These are phyloP conservation scores for Oscheius onirici DNA, from an alignment of 2,888 invertebrate species.

Conservation along the genomic window DNA sequence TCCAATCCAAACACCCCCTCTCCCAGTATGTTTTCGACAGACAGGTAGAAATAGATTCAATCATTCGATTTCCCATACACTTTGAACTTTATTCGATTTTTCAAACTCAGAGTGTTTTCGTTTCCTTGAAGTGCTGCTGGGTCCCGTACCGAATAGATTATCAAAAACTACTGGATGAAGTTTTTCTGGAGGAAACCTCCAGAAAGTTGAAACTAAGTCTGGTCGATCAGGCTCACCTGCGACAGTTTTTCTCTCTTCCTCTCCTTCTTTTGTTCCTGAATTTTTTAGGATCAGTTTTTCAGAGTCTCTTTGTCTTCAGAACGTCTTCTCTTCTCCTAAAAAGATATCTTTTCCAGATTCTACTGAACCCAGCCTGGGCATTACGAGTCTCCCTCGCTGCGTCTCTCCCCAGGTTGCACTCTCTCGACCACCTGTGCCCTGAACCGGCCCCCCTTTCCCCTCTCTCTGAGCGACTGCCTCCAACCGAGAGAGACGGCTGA, in stretches of 20 bases:
- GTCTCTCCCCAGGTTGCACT: conserved; percentile 20
- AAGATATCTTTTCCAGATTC: background rate
- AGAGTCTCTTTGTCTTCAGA: background rate
- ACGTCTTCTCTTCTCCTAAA: background rate
- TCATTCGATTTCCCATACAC: too few species aligned
- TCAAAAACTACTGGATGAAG: background rate
- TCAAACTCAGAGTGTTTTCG: too few species aligned
- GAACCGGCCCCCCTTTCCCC: conserved; percentile 6
- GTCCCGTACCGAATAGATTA: background rate
- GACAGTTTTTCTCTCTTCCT: background rate
- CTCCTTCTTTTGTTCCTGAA: background rate
- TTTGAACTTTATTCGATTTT: too few species aligned
- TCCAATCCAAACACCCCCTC: too few species aligned
- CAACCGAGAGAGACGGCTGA: background rate
- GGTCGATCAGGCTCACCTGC: too few species aligned
- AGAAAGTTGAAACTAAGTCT: background rate
- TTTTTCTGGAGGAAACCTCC: background rate
- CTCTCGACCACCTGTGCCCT: background rate
- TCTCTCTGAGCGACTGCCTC: conserved; percentile 1
- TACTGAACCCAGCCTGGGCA: too few species aligned
- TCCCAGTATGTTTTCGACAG: too few species aligned
- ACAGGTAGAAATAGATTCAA: too few species aligned
- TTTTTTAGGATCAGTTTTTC: background rate
- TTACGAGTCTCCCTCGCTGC: background rate
- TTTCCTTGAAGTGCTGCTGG: too few species aligned